Base-by-base conservation (phyloP, 2,888 invertebrate genomes). In the Spisula solida region DNA sequence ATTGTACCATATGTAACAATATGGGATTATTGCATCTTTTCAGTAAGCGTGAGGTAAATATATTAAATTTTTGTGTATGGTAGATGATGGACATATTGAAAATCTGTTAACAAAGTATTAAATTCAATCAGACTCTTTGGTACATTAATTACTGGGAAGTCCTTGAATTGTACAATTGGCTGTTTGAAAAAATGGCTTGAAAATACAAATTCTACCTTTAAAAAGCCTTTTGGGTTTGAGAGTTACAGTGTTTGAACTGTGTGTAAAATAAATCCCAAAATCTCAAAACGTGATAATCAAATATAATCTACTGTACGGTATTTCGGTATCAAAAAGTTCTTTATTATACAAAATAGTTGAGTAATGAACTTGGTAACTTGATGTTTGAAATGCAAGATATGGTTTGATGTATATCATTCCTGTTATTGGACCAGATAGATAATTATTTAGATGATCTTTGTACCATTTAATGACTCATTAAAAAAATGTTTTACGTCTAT, bases 21-120 rank as follows among this genome's bases (percentile, higher is more conserved):
- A 83, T 83, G 83, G 83, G 83, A 83, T 70, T 83, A 51, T 51
- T 83, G 31, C 83, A 83, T 70, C 75, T 75, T 47, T 83, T 83
- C 25, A 16, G 51, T 18, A 75, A 75, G 55, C 70, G 25, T 18
- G 66, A 82, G 82, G 82, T 82, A 82, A 47, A 34, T 66, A 75
- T 31, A n/a, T 70, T 70, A 6, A 29, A 12, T 31, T 25, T 8
- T n/a, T n/a, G n/a, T 75, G 18, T 75, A 20, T 12, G 18, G 18
- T 16, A 18, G 16, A 34, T 34, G 75, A 25, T 75, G 16, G 51
- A 51, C 6, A 51, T 51, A 51, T 51, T 51, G 51, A 51, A 4
- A 51, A 16, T 51, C 12, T 51, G 51, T 51, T 51, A 41, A 41
- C 4, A 8, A 41, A 41, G 8, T 41, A 41, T 41, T 41, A 2